Conservation (phyloP, 1,140 invertebrate species). For the Amphibalanus amphitrite region DNA sequence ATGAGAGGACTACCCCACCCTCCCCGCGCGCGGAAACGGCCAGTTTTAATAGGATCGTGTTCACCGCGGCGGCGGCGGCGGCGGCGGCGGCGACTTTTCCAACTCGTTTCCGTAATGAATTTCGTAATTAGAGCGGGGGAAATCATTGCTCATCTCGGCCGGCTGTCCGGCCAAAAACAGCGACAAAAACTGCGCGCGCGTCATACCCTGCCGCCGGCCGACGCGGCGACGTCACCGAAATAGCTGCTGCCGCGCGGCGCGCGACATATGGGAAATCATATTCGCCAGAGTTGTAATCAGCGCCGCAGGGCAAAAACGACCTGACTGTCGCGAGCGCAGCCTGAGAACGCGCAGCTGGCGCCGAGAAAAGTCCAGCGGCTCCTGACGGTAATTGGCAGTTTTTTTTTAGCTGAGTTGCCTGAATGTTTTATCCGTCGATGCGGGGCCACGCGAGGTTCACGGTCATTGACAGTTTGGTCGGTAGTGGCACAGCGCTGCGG, state of each 20-base stretch:
- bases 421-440: neutral
- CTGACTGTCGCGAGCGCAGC: neutral
- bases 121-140: neutral
- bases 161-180: neutral
- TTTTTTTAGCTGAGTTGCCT: neutral
- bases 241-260: neutral
- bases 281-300: neutral
- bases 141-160: constrained; percentile 1
- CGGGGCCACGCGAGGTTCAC: neutral
- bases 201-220: neutral
- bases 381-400: neutral
- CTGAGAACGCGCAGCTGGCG: neutral
- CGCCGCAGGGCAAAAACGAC: neutral
- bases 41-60: neutral
- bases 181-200: neutral
- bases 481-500: too few relatives aligned
- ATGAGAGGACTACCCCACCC: neutral
- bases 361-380: neutral
- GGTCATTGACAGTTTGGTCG: neutral
- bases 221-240: neutral
- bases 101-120: neutral
- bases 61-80: too few relatives aligned
- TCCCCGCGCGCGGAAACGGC: neutral
- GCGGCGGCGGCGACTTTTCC: neutral
- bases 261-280: neutral